phyloP scores from a whole-genome alignment of 2,888 invertebrate species.

The Phytoseiulus persimilis region DNA sequence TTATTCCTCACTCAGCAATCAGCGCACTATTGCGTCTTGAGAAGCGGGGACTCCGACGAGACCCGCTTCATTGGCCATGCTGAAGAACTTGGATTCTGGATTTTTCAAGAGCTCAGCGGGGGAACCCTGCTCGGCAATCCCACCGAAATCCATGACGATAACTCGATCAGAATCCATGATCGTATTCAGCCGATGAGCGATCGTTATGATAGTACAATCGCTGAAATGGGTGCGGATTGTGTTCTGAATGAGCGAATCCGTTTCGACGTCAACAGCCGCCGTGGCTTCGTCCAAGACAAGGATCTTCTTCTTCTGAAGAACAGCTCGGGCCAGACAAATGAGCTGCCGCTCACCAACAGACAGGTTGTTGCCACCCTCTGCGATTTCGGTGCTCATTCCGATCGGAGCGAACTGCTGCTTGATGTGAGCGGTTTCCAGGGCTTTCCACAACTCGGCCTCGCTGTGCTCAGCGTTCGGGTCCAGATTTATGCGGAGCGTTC shows the following conservation, averaged over 20 bases:
- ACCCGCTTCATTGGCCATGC: slow-evolving; percentile 40
- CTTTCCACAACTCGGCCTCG: slow-evolving; percentile 68
- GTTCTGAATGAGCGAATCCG: slow-evolving; percentile 57
- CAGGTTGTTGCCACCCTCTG: slow-evolving; percentile 63
- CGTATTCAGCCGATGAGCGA: slow-evolving; percentile 83
- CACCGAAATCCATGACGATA: slow-evolving; percentile 68
- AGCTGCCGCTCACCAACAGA: slow-evolving; percentile 58
- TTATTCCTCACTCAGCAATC: too few species aligned
- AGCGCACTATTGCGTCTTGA: neutral
- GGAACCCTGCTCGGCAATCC: slow-evolving; percentile 68
- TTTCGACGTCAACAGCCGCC: slow-evolving; percentile 55
- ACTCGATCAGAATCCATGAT: slow-evolving; percentile 79
- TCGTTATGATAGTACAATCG: slow-evolving; percentile 75
- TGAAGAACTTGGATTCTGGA: slow-evolving; percentile 62
- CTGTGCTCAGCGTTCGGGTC: slow-evolving; percentile 67
- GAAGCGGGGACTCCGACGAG: neutral
- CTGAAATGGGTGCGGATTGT: slow-evolving; percentile 75
- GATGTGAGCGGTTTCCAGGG: slow-evolving; percentile 67
- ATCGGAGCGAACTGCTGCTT: slow-evolving; percentile 57
- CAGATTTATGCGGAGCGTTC: slow-evolving; percentile 77
- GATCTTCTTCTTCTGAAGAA: slow-evolving; percentile 52
- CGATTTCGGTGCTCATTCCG: slow-evolving; percentile 62
- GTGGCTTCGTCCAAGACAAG: slow-evolving; percentile 57
- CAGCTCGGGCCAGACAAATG: slow-evolving; percentile 52
- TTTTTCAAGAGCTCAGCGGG: slow-evolving; percentile 62